Conservation (phyloP, 2,797 vertebrate genomes). For the Oreortyx pictus region DNA sequence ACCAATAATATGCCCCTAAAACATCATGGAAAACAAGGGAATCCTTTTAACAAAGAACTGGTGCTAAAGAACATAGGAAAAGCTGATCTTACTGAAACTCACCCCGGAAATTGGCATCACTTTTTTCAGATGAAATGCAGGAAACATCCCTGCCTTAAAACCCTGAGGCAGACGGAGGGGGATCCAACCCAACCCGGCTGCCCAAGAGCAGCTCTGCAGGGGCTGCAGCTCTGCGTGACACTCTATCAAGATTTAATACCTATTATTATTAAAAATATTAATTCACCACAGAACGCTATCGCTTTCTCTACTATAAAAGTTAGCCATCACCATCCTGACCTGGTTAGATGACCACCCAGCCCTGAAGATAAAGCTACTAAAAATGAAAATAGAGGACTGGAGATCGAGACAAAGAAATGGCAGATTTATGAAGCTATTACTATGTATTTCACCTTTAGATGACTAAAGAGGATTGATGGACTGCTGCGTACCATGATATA, state of each 20-base stretch:
- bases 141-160: not conserved
- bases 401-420: constrained; percentile 43
- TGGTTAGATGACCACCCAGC: constrained; percentile 48
- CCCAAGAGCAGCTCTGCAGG: not conserved
- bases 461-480: constrained; percentile 58
- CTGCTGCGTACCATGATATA: constrained; percentile 11
- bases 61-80: not conserved
- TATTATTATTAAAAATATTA: constrained; percentile 45
- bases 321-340: not conserved
- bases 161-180: not conserved
- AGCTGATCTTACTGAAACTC: not conserved
- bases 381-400: constrained; percentile 52
- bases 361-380: constrained; percentile 66
- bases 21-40: not conserved
- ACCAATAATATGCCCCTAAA: not conserved
- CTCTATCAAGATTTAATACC: constrained; percentile 24
- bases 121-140: not conserved
- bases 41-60: not conserved
- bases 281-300: not conserved
- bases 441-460: constrained; percentile 59
- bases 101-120: not conserved
- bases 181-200: not conserved
- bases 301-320: constrained; percentile 51
- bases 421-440: constrained; percentile 68
- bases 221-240: not conserved